Evolutionary conservation across 1,140 invertebrate species (phyloP), one percentile per base, ranked within the genome.

Genomic region (Drosophila quadrilineata): DNA sequence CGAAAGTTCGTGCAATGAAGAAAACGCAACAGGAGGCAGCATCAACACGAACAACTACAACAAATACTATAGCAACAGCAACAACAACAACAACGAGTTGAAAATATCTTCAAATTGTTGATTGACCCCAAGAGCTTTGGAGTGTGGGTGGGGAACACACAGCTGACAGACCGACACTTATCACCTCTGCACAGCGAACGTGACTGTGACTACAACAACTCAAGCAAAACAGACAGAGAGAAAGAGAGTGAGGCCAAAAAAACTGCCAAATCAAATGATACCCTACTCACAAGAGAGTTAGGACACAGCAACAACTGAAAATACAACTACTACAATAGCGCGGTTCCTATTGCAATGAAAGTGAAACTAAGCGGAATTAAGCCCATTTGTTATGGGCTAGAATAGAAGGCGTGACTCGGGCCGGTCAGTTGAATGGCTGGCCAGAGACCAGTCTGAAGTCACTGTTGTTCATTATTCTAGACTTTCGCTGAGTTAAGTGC

Each of bases 151-250:
- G 46, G 22, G 40, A 58, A 19, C 66, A 54, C n/a, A n/a, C 56
- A 63, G 41, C 70, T 49, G 50, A 62, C 69, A 54, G 53, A 46
- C 62, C 50, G 56, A 72, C 56, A 76, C 64, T 77, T 77, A 56
- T 77, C 76, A 77, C 77, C 65, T 77, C 40, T 73, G 59, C 48
- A n/a, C 68, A 60, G 63, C 35, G 63, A 70, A 72, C 76, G 77
- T 84, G 77, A 72, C 68, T 71, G 22, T n/a, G n/a, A n/a, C n/a
- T n/a, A n/a, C 45, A 53, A 40, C 16, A 48, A 58, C 12, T 21
- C 8, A 2, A 48, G 28, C 35, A 58, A 10, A n/a, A 16, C 2
- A 8, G 8, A 8, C 1, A 21, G 17, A 33, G 26, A 8, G 5
- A 4, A 6, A 2, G 10, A 49, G n/a, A n/a, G n/a, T n/a, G n/a